Base-by-base conservation (phyloP, 2,888 invertebrate species). In the Atrina japonica region DNA sequence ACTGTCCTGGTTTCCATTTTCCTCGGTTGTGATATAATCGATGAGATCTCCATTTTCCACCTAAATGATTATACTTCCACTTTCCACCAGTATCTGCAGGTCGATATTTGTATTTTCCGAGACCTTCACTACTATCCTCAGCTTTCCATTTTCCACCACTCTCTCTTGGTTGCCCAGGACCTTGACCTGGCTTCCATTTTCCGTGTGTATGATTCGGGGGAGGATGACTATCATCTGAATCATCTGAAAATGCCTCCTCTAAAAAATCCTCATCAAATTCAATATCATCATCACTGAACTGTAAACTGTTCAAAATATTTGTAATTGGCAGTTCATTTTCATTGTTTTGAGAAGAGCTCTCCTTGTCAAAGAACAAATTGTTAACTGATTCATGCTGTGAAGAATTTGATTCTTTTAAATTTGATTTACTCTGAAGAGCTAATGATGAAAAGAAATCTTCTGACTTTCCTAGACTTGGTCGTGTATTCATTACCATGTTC, bases 361-460 rank as follows among this genome's bases (percentile, higher is more conserved):
- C 52, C 67, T 79, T 74, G 66, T 75, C 64, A 41, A 47, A 52
- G 18, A 56, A 2, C 14, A 56, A 16, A 40, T 23, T 56, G 11
- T 35, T 18, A 1, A 40, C 78, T 11, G 66, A 60, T 27, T 69
- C 70, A 27, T 68, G 70, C n/a, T 45, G 30, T 21, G 59, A 43
- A 16, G 21, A 23, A 35, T 23, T 41, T n/a, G 59, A 43, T 3
- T 74, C 60, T 23, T 67, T 67, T 16, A 66, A 70, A n/a, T 66
- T 73, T 6, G 43, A 55, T 61, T 82, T 88, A 70, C 90, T 89
- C 77, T 90, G 90, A 16, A 91, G 85, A 72, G 90, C 91, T 49
- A 97, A 90, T 0, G 95, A 95, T 43, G 95, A 95, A 84, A 97
- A 97, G 90, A 97, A 97, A 5, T 96, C 94, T 11, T 83, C 81